phyloP scores from a whole-genome alignment of 2,113 vertebrate species.

The Ceyx margarethae region DNA sequence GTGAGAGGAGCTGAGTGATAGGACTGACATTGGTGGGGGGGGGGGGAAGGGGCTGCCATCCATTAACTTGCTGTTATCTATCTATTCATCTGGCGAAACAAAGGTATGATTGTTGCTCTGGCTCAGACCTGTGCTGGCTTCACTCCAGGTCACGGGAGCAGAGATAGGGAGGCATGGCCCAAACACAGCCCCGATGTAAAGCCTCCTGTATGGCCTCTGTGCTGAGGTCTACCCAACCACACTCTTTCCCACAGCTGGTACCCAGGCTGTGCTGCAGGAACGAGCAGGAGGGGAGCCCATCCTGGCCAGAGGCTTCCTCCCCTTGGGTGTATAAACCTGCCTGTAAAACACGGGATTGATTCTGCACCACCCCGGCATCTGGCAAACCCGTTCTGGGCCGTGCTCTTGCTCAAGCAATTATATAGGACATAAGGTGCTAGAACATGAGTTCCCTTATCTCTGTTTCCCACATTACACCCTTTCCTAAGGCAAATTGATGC shows the following conservation, averaged over 20 bases:
- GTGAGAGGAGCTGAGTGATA: constrained; percentile 43
- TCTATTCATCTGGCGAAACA: constrained; percentile 51
- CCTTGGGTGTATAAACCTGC: not conserved
- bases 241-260: not conserved
- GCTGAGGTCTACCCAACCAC: not conserved
- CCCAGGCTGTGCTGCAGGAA: not conserved
- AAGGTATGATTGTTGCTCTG: constrained; percentile 50
- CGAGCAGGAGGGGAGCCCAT: not conserved
- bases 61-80: constrained; percentile 41
- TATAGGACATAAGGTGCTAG: constrained; percentile 50
- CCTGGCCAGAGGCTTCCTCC: not conserved
- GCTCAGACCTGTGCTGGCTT: not conserved
- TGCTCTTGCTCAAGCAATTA: constrained; percentile 53
- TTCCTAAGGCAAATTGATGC: constrained; percentile 60
- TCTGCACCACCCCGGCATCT: constrained; percentile 5
- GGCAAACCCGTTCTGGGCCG: constrained; percentile 32
- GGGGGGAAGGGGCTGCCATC: constrained; percentile 47
- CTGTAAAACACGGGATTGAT: not conserved
- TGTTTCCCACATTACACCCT: constrained; percentile 65
- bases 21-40: not conserved
- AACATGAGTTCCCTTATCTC: constrained; percentile 62
- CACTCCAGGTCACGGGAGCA: constrained; percentile 18
- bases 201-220: not conserved
- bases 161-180: not conserved
- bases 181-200: not conserved